Percentiles rank a stretch among this genome's conserved stretches.
Conservation (phyloP, 2,888 invertebrate genomes). For the Idaea biselata region DNA sequence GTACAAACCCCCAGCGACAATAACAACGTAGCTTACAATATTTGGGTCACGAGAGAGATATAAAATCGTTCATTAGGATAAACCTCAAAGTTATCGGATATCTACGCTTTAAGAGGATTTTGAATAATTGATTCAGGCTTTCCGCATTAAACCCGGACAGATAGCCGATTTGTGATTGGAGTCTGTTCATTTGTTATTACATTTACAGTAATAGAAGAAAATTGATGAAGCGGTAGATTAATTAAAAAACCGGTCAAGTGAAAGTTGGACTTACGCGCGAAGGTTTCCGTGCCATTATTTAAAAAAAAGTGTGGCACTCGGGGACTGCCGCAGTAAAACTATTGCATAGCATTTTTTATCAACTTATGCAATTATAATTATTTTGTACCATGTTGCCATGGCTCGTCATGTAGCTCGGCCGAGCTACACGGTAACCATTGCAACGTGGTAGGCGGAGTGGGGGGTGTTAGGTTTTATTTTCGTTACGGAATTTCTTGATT, state of each 20-base stretch:
- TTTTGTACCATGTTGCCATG: too few species aligned
- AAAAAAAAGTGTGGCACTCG: too few species aligned
- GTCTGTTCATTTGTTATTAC: background rate
- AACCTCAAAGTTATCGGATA: slow-evolving; percentile 42
- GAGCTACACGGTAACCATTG: too few species aligned
- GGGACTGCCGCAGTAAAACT: too few species aligned
- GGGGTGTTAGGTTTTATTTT: too few species aligned
- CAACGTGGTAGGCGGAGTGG: too few species aligned
- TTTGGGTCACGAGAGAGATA: slow-evolving; percentile 15
- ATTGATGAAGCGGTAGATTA: background rate
- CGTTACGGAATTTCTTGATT: too few species aligned
- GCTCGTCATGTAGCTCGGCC: too few species aligned
- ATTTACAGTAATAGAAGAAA: background rate
- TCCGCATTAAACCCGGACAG: slow-evolving; percentile 15
- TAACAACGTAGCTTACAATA: background rate
- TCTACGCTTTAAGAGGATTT: slow-evolving; percentile 35
- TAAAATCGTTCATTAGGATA: slow-evolving; percentile 47
- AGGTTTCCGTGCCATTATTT: too few species aligned
- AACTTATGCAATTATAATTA: too few species aligned
- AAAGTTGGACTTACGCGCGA: too few species aligned
- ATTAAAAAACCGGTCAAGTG: background rate
- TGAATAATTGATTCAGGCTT: slow-evolving; percentile 47
- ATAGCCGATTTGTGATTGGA: slow-evolving; percentile 4
- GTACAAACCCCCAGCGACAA: background rate
- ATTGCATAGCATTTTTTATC: too few species aligned